These are phyloP conservation scores for Latrodectus geometricus DNA, from an alignment of 1,140 invertebrate genomes.

Conservation along the genomic window DNA sequence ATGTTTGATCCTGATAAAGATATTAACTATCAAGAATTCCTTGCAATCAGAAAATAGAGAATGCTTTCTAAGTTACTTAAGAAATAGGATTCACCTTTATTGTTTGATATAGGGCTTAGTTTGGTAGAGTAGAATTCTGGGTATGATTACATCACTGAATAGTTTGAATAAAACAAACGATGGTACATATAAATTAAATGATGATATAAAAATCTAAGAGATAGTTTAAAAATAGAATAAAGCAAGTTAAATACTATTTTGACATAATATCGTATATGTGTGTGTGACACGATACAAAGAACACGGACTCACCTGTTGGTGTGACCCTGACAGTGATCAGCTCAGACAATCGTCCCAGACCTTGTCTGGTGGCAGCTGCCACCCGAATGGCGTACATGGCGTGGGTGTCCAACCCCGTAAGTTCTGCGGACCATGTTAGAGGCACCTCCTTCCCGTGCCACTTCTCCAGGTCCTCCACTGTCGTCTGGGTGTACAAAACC, in stretches of 20 bases:
- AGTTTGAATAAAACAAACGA: too few relatives aligned
- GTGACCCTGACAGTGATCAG: constrained; percentile 83
- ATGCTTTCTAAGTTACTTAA: too few relatives aligned
- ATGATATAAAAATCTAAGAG: too few relatives aligned
- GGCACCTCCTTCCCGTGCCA: constrained; percentile 88
- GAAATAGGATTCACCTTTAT: too few relatives aligned
- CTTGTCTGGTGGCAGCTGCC: constrained; percentile 81
- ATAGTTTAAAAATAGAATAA: neutral
- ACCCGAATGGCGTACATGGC: constrained; percentile 93
- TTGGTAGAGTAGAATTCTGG: too few relatives aligned
- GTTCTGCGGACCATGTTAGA: constrained; percentile 88
- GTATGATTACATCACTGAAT: too few relatives aligned
- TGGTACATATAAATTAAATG: too few relatives aligned
- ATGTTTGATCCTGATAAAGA: too few relatives aligned
- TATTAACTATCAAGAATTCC: too few relatives aligned
- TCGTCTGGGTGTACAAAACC: constrained; percentile 92
- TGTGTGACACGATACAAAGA: neutral
- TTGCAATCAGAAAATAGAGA: too few relatives aligned
- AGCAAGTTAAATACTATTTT: neutral
- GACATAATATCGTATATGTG: neutral
- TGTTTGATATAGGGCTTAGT: too few relatives aligned
- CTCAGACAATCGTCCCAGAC: constrained; percentile 74
- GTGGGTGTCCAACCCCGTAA: constrained; percentile 90
- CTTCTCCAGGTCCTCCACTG: constrained; percentile 90
- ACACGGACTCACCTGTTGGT: constrained; percentile 59